Evolutionary conservation across 2,888 invertebrate species (phyloP).

Genomic region (Nudaria mundana): DNA sequence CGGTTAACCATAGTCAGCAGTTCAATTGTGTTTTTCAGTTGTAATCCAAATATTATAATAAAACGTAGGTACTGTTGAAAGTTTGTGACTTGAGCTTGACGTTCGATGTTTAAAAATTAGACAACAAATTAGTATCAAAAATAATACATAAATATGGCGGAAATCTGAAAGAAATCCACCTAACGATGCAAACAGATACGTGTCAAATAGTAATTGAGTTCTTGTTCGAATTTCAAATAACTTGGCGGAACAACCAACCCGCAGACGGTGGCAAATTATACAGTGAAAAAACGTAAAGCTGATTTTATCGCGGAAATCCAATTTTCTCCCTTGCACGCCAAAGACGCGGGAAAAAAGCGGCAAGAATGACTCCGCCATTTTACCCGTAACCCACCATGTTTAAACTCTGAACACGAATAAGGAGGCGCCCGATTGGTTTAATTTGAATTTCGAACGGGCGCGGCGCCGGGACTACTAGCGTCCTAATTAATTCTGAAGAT

Average conservation of each 20-base stretch:
- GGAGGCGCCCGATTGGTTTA: slow-evolving; percentile 81
- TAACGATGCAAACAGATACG: slow-evolving; percentile 40
- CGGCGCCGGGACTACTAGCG: slow-evolving; percentile 63
- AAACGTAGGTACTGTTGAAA: neutral
- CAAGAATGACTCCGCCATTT: slow-evolving; percentile 79
- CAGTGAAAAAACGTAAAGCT: slow-evolving; percentile 64
- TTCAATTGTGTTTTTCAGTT: slow-evolving; percentile 25
- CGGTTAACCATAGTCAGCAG: slow-evolving; percentile 35
- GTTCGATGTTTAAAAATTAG: no score
- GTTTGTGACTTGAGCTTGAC: no score
- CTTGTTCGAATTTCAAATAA: slow-evolving; percentile 63
- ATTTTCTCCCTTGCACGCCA: slow-evolving; percentile 80
- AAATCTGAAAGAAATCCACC: slow-evolving; percentile 14
- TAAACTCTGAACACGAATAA: slow-evolving; percentile 77
- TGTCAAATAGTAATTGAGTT: slow-evolving; percentile 67
- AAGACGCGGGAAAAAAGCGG: slow-evolving; percentile 79
- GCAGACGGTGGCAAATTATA: slow-evolving; percentile 65
- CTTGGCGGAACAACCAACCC: slow-evolving; percentile 60
- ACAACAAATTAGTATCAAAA: no score
- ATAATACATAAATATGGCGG: no score
- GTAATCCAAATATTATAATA: neutral
- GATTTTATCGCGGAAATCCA: slow-evolving; percentile 81
- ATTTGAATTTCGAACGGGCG: slow-evolving; percentile 78
- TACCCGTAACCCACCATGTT: slow-evolving; percentile 76
- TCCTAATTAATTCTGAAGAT: slow-evolving; percentile 78